Evolutionary conservation across 2,888 invertebrate species (phyloP), one percentile per base, ranked within the genome.

Genomic region (Drosophila hamatofila): DNA sequence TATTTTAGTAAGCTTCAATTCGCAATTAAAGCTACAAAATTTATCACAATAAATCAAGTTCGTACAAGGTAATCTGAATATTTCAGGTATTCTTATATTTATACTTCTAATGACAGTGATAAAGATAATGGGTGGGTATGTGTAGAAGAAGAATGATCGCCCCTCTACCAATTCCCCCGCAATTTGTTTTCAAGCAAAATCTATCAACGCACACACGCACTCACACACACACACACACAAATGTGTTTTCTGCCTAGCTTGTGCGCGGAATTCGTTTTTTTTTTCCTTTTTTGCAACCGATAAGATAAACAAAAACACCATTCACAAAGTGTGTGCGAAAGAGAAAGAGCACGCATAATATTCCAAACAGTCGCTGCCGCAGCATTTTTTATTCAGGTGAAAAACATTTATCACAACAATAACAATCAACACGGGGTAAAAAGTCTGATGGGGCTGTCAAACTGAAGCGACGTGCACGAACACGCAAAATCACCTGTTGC

Each of bases 401-500:
- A 87, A 78, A 78, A 75, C 75, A 83, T 74, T 70, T 77, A 69
- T 69, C 85, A 78, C 65, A 86, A 69, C 64, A 78, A 86, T 52
- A 85, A 80, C 58, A 73, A 73, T 52, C 51, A 70, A 69, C 61
- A 48, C 62, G 39, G 51, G 58, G 66, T 77, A 88, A 71, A 77
- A 83, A 77, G 56, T 80, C 56, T 61, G 61, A 60, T 66, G 46
- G 66, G 25, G 35, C 72, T 60, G 77, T 64, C 78, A 72, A 77
- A 41, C 42, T n/a, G 30, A 75, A 44, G 16, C 41, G 66, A 71
- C 52, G 56, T 70, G 60, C 51, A 42, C 25, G 77, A 78, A 63
- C 68, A 81, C 63, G 49, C 67, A 65, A 83, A 83, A 87, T 87
- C 89, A 84, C 83, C 83, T 89, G 89, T 87, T 79, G 57, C 63